Base-by-base conservation (phyloP, 2,797 vertebrate genomes). In the Adrianichthys oophorus region DNA sequence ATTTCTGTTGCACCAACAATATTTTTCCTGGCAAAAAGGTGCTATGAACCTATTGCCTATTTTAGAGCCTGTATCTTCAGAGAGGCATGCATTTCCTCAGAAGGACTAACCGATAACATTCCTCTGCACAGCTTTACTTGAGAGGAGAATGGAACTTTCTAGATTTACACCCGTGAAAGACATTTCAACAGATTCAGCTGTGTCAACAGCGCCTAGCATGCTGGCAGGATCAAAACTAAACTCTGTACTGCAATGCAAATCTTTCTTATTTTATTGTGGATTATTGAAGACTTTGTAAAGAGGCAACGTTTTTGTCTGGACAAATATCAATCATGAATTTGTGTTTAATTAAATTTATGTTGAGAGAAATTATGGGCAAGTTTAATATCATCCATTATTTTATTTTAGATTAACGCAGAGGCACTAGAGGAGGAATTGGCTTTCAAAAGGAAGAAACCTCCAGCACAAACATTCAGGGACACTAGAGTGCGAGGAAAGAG, bases 111-210 rank as follows among this genome's bases (percentile, higher is more conserved):
- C 0, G 61, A 62, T 80, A 57, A 41, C 71, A 86, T 82, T 82
- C 68, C 66, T 44, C 48, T 55, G 59, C 67, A 70, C 68, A 78
- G 68, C 73, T 82, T 81, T 83, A 78, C 62, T 78, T 61, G 23
- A 70, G 52, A 71, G 48, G 61, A 10, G 15, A 68, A 60, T 44
- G 21, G 62, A 70, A 67, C 59, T 55, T 32, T 76, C 66, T 63
- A 78, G 52, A 78, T 73, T 71, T 66, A 64, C 56, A 66, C 32
- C 47, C 48, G 44, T 69, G 45, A 50, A 70, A 58, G 21, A 52
- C 43, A 19, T 62, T 49, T 63, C 41, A 65, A 65, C 59, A 58
- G 50, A 63, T 63, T 64, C 29, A 44, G 19, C 48, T 50, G 18
- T 52, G 41, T 62, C 43, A 46, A 65, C 52, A 41, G 42, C 53